phyloP scores from a whole-genome alignment of 1,140 invertebrate species.

The Pissodes strobi region DNA sequence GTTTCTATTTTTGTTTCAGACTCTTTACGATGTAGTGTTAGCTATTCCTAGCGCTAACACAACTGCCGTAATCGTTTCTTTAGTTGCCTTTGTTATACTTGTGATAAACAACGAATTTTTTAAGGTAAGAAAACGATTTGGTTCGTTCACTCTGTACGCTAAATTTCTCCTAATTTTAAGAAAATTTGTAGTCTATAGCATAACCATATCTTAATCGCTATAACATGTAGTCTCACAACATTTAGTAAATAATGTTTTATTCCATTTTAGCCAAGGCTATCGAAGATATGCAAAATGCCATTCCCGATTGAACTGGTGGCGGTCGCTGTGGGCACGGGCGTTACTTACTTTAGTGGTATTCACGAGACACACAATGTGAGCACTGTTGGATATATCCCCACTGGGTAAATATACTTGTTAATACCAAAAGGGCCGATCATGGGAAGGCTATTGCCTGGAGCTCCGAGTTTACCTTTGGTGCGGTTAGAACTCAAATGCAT shows the following conservation, averaged over 20 bases:
- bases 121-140: slow-evolving; percentile 64
- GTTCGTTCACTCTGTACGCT: neutral
- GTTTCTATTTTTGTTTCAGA: too few relatives aligned
- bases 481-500: neutral
- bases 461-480: too few relatives aligned
- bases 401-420: slow-evolving; percentile 75
- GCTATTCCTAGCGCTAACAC: slow-evolving; percentile 67
- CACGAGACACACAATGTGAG: slow-evolving; percentile 63
- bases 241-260: neutral
- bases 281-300: slow-evolving; percentile 73
- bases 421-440: too few relatives aligned
- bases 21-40: slow-evolving; percentile 68
- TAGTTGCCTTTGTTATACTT: slow-evolving; percentile 70
- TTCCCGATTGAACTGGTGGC: slow-evolving; percentile 86
- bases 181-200: neutral
- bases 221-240: neutral
- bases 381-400: slow-evolving; percentile 76
- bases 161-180: neutral
- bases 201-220: too few relatives aligned
- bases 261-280: slow-evolving; percentile 69
- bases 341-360: slow-evolving; percentile 67
- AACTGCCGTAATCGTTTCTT: slow-evolving; percentile 70
- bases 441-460: too few relatives aligned
- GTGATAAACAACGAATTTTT: slow-evolving; percentile 78
- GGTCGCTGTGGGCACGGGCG: slow-evolving; percentile 75